Evolutionary conservation across 1,140 invertebrate genomes (phyloP), one percentile per base, ranked within the genome.

Genomic region (Homarus americanus): DNA sequence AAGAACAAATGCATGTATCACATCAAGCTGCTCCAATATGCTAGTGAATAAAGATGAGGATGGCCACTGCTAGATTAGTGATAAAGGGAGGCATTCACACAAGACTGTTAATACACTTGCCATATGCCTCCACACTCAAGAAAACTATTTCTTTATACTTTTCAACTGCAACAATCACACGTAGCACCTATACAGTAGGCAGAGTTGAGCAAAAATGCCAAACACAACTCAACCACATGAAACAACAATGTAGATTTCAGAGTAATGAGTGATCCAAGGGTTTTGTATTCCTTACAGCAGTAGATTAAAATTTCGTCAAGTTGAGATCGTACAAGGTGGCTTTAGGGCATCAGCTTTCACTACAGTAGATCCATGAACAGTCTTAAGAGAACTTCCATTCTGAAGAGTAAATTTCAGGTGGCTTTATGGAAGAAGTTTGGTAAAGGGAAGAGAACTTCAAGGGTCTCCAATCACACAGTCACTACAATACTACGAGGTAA

Each of bases 1-100:
- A 89, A 89, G 87, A 89, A 82, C 87, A 89, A 82, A 89, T 82
- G 58, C 69, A 82, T 73, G 38, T 89, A 87, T 87, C 86, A 87
- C 86, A 89, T 89, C 87, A 89, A 89, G 87, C 87, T 89, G 79
- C 79, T 89, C 79, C 58, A 89, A 82, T 75, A 82, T 28, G 49
- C 72, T 89, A 89, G 53, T 36, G 73, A 49, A 63, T 38, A 89
- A 38, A 89, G 58, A 75, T 89, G 66, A 88, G 78, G 79, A 73
- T 82, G 53, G 82, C 72, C 69, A 89, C 36, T 66, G 53, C 73
- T 63, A 76, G 41, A 28, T 38, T 38, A 89, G 36, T 82, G 58
- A 82, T 82, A 73, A 38, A 79, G 41, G 44, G 28, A 82, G 34
- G 44, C 69, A 75, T 89, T 75, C 69, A 73, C 41, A 36, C 63